Percentiles rank a stretch among this genome's conserved stretches.
These are phyloP conservation scores for Acleris literana DNA, from an alignment of 2,888 invertebrate species.

Conservation along the genomic window DNA sequence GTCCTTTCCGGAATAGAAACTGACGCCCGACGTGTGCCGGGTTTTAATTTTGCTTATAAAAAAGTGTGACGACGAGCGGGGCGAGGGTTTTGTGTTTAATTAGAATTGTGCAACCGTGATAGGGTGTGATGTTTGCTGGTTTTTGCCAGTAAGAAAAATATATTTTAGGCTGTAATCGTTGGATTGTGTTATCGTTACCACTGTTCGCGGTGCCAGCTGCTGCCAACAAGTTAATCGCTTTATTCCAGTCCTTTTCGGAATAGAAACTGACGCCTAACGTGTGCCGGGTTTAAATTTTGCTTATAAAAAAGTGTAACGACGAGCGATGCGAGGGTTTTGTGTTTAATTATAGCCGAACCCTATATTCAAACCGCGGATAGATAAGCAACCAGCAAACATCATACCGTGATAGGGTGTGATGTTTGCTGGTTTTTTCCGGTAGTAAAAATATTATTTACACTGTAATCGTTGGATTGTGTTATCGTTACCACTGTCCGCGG, in stretches of 20 bases:
- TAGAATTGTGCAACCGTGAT: too few relatives aligned
- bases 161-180: slow-evolving; percentile 74
- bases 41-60: slow-evolving; percentile 7
- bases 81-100: too few relatives aligned
- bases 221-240: slow-evolving; percentile 77
- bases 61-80: background rate
- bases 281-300: slow-evolving; percentile 14
- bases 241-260: slow-evolving; percentile 52
- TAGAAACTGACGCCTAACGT: slow-evolving; percentile 26
- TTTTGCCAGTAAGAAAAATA: too few relatives aligned
- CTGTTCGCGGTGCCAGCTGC: slow-evolving; percentile 77
- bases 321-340: too few relatives aligned
- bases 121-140: too few relatives aligned
- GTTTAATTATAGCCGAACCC: too few relatives aligned
- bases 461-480: slow-evolving; percentile 81
- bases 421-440: too few relatives aligned
- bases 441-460: slow-evolving; percentile 42
- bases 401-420: too few relatives aligned
- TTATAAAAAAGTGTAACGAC: background rate
- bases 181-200: slow-evolving; percentile 81
- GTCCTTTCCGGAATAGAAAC: slow-evolving; percentile 46
- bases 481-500: slow-evolving; percentile 79
- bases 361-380: too few relatives aligned
- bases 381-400: too few relatives aligned
- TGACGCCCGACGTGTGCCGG: slow-evolving; percentile 23